Evolutionary conservation across 2,797 vertebrate species (phyloP).

Genomic region (Parotocinclus haroldoi): DNA sequence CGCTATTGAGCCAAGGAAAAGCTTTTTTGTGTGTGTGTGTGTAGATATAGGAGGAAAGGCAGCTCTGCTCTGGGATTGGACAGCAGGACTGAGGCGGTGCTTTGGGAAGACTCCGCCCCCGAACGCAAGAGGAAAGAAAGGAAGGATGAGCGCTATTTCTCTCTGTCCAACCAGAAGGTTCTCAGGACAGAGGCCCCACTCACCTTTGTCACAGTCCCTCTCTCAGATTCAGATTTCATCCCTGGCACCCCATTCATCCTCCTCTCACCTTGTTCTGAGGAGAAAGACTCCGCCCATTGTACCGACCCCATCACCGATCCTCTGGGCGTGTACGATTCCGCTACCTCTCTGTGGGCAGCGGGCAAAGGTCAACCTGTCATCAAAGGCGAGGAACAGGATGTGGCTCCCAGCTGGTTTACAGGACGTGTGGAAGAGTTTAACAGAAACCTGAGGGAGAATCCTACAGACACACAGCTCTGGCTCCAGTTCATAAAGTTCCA

Average conservation of each 20-base stretch:
- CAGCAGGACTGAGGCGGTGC: constrained; percentile 69
- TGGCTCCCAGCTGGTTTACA: constrained; percentile 42
- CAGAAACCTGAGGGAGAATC: constrained; percentile 83
- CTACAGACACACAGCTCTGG: constrained; percentile 81
- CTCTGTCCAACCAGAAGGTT: constrained; percentile 63
- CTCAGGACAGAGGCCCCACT: constrained; percentile 60
- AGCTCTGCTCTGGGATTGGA: constrained; percentile 83
- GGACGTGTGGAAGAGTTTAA: constrained; percentile 86
- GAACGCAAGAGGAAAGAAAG: constrained; percentile 67
- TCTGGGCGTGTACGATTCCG: constrained; percentile 85
- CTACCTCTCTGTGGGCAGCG: constrained; percentile 85
- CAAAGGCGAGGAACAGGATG: constrained; percentile 41
- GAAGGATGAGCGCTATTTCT: constrained; percentile 82
- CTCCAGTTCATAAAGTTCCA: constrained; percentile 89
- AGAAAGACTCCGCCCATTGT: constrained; percentile 36
- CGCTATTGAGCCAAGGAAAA: neutral
- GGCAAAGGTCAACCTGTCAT: constrained; percentile 75
- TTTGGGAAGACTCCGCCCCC: constrained; percentile 72
- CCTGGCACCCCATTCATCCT: constrained; percentile 68
- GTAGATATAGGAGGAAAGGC: constrained; percentile 87
- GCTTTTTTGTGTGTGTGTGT: constrained; percentile 3
- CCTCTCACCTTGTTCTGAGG: constrained; percentile 56
- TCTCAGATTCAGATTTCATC: constrained; percentile 1
- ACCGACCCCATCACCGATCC: constrained; percentile 67
- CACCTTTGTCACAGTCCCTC: constrained; percentile 22